Evolutionary conservation across 2,113 vertebrate genomes (phyloP), one percentile per base, ranked within the genome.

Genomic region (Hassar affinis): DNA sequence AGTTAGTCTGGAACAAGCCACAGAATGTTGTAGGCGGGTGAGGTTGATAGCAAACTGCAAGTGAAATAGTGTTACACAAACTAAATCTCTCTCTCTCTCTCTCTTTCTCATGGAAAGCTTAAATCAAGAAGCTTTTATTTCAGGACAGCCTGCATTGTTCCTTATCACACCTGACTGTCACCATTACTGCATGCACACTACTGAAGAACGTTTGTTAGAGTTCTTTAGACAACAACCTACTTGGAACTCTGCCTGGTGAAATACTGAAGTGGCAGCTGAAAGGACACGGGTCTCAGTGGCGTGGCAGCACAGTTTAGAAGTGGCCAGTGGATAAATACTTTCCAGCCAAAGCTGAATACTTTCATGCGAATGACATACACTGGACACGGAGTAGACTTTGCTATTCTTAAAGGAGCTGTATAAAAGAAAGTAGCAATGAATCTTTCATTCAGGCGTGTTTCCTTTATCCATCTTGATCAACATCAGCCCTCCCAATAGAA

Each of bases 21-120:
- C 68, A 59, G 80, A 74, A 77, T 76, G 33, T 4, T 64, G 81
- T 83, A 54, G 81, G 72, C 38, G 72, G 72, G 72, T n/a, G 81
- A 77, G 81, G 66, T 64, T 82, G 80, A 83, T 76, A 76, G 71
- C 71, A 83, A 77, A 77, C 57, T 83, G 71, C 10, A 30, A 76
- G 49, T 83, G 59, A 83, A 83, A 59, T 77, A 47, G 51, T n/a
- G 81, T n/a, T 64, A 66, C 25, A 64, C 59, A 42, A 42, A 27
- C 47, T 42, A 64, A 56, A 4, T 61, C 68, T 20, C 22, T 33
- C 51, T 45, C n/a, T 20, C 35, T 6, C 14, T 42, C 51, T 56
- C 64, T 57, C 35, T 15, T 2, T 47, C 12, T 45, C 49, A 64
- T 30, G 57, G n/a, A 79, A 79, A 49, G 78, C 78, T 79, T 79